phyloP scores from a whole-genome alignment of 1,140 invertebrate genomes.

The Frieseomelitta varia region DNA sequence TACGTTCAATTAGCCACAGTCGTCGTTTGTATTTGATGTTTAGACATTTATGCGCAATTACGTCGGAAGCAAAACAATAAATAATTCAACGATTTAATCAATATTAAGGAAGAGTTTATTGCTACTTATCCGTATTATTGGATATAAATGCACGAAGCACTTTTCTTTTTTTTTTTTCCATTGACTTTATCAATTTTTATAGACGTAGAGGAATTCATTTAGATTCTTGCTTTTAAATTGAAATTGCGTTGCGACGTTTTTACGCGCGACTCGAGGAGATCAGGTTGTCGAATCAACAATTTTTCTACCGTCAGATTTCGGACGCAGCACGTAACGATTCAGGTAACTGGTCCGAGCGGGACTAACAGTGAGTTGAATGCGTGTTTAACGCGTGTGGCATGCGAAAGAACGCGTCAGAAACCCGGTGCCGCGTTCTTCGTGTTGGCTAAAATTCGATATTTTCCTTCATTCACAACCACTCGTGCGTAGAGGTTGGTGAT shows the following conservation, averaged over 20 bases:
- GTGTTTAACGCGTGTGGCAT: constrained; percentile 25
- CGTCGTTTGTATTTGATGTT: neutral
- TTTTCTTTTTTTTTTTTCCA: neutral
- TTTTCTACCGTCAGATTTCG: no score
- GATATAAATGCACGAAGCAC: neutral
- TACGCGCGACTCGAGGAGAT: neutral
- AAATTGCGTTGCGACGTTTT: neutral
- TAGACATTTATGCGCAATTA: neutral
- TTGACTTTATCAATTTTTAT: neutral
- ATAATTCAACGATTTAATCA: neutral
- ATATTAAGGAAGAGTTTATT: neutral
- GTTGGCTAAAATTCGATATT: constrained; percentile 13
- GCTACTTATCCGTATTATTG: neutral
- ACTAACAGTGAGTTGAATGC: constrained; percentile 43
- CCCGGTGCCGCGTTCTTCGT: neutral
- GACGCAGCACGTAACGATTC: neutral
- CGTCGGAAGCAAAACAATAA: neutral
- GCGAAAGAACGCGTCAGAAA: neutral
- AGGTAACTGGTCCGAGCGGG: neutral
- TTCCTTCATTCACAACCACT: constrained; percentile 33
- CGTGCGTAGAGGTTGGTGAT: neutral
- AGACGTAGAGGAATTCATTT: neutral
- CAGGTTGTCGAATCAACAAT: no score
- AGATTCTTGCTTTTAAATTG: neutral
- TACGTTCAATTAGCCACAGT: neutral